These are phyloP conservation scores for Berghia stephanieae DNA, from an alignment of 1,140 invertebrate genomes.

Conservation along the genomic window DNA sequence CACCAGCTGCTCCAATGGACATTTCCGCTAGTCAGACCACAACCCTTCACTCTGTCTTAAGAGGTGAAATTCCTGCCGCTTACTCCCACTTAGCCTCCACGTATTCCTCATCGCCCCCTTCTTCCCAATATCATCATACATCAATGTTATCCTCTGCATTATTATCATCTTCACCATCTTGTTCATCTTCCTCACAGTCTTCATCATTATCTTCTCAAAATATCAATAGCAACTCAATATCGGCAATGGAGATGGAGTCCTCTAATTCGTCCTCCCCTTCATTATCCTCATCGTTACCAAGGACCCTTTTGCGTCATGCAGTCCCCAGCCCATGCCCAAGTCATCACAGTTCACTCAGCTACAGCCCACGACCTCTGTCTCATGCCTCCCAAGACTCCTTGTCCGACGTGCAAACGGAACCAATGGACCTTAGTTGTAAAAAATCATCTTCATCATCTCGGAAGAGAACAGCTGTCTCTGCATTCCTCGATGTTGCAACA, in stretches of 20 bases:
- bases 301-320: not conserved
- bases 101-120: constrained; percentile 16
- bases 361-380: constrained; percentile 28
- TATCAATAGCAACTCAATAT: not conserved
- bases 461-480: constrained; percentile 24
- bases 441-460: constrained; percentile 3
- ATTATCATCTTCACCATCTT: not conserved
- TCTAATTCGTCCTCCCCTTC: not conserved
- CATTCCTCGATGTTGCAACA: constrained; percentile 25
- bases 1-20: constrained; percentile 1
- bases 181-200: not conserved
- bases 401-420: constrained; percentile 42
- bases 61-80: constrained; percentile 54
- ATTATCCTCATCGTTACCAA: not conserved
- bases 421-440: constrained; percentile 49
- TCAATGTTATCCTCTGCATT: not conserved
- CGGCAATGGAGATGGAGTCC: constrained; percentile 24
- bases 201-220: too few species aligned
- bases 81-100: constrained; percentile 53
- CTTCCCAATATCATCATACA: too few species aligned
- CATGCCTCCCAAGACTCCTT: constrained; percentile 19
- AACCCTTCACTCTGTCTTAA: constrained; percentile 56
- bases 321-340: constrained; percentile 22
- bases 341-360: constrained; percentile 26
- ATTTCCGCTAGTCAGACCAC: constrained; percentile 31